phyloP scores from a whole-genome alignment of 1,140 invertebrate genomes.

The Hydropsyche tenuis region DNA sequence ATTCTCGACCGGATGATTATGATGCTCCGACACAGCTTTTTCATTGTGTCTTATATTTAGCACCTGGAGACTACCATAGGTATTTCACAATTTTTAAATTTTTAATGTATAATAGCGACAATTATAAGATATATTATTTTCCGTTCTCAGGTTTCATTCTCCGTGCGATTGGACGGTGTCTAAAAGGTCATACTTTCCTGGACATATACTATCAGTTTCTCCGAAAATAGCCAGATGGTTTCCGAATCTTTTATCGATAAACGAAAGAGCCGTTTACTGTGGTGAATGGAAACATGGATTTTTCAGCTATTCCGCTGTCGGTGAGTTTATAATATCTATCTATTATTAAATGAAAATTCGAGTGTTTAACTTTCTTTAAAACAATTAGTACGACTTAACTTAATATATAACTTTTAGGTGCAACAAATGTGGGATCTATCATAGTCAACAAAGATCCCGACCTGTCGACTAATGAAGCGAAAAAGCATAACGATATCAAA shows the following conservation, averaged over 20 bases:
- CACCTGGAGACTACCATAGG: slow-evolving; percentile 98
- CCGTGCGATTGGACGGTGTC: slow-evolving; percentile 87
- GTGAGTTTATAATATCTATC: slow-evolving; percentile 49
- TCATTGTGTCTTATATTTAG: slow-evolving; percentile 91
- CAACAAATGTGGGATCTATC: slow-evolving; percentile 98
- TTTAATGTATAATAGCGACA: neutral
- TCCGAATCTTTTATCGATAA: slow-evolving; percentile 91
- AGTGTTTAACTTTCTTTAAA: too few species aligned
- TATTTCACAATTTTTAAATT: slow-evolving; percentile 23
- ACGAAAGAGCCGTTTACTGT: slow-evolving; percentile 93
- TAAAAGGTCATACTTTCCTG: slow-evolving; percentile 87
- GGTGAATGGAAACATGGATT: slow-evolving; percentile 96
- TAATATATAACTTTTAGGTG: slow-evolving; percentile 54
- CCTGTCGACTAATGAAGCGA: slow-evolving; percentile 74
- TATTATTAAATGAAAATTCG: neutral
- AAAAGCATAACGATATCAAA: slow-evolving; percentile 60
- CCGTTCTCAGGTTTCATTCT: slow-evolving; percentile 81
- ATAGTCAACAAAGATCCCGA: slow-evolving; percentile 87
- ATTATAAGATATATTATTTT: neutral
- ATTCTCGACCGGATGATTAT: slow-evolving; percentile 57
- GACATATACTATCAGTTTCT: slow-evolving; percentile 93
- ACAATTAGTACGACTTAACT: neutral
- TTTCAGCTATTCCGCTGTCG: slow-evolving; percentile 97
- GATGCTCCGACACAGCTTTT: slow-evolving; percentile 69
- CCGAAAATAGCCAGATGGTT: slow-evolving; percentile 87